A percentile compares a stretch with the other conserved stretches of the same genome.
Evolutionary conservation across 2,797 vertebrate genomes (phyloP).

Genomic region (Heliangelus exortis): DNA sequence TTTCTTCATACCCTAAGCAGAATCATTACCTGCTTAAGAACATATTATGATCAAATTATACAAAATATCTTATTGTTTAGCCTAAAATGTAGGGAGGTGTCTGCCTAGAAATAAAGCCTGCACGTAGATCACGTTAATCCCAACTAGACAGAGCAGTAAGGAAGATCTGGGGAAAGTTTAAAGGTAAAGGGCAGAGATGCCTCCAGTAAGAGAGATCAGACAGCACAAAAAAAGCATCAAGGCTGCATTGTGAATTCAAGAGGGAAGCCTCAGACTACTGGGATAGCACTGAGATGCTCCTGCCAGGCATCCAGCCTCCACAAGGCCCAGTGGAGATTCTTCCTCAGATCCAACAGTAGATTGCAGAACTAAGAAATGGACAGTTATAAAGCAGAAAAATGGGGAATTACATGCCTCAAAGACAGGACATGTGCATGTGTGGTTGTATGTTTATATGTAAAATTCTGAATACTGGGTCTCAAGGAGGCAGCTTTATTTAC

Average conservation of each 20-base stretch:
- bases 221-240: background rate
- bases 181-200: background rate
- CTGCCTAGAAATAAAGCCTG: background rate
- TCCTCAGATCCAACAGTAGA: background rate
- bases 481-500: background rate
- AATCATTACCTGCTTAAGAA: background rate
- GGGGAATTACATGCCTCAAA: background rate
- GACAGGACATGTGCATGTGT: rapidly evolving
- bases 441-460: background rate
- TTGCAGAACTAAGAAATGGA: background rate
- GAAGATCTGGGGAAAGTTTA: background rate
- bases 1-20: background rate
- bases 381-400: background rate
- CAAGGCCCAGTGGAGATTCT: rapidly evolving
- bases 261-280: rapidly evolving
- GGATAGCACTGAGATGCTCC: background rate
- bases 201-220: background rate
- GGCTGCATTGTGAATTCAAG: background rate
- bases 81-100: background rate
- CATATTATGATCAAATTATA: background rate
- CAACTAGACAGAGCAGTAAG: background rate
- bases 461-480: background rate
- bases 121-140: background rate
- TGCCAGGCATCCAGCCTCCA: background rate
- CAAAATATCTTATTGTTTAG: background rate